Conservation (phyloP, 2,797 vertebrate species). For the Alectoris magna region DNA sequence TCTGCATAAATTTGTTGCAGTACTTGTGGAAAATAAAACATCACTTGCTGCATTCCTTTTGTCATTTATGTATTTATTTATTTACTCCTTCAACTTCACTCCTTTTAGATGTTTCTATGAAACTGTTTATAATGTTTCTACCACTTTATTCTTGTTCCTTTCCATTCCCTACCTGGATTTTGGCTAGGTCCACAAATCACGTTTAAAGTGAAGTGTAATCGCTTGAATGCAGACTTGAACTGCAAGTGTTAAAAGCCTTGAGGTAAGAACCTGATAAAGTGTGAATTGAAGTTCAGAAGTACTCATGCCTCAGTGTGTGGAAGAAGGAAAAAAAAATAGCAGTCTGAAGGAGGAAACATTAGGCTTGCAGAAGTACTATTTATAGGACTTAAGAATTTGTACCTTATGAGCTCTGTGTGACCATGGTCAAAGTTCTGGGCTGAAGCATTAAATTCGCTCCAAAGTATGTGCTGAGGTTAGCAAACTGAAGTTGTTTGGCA, state of each 20-base stretch:
- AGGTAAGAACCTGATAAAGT: neutral
- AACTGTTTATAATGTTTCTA: no score
- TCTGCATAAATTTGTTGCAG: neutral
- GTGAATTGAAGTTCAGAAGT: neutral
- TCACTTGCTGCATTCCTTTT: rapidly evolving
- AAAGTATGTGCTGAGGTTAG: neutral
- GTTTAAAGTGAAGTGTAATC: neutral
- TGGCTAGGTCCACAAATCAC: neutral
- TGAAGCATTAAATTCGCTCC: neutral
- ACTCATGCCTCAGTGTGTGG: neutral
- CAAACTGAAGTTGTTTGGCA: neutral
- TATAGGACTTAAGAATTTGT: neutral
- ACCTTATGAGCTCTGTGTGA: neutral
- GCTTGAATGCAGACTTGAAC: neutral
- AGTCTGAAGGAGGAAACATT: neutral
- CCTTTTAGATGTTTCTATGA: neutral
- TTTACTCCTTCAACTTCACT: rapidly evolving
- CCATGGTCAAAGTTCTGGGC: neutral
- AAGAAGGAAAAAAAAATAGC: neutral
- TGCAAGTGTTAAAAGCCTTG: neutral
- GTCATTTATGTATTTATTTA: neutral
- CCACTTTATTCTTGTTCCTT: neutral
- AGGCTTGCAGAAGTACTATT: neutral
- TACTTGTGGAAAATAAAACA: neutral
- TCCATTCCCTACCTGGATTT: neutral